phyloP scores from a whole-genome alignment of 2,797 vertebrate genomes.

The Glyptemys insculpta region DNA sequence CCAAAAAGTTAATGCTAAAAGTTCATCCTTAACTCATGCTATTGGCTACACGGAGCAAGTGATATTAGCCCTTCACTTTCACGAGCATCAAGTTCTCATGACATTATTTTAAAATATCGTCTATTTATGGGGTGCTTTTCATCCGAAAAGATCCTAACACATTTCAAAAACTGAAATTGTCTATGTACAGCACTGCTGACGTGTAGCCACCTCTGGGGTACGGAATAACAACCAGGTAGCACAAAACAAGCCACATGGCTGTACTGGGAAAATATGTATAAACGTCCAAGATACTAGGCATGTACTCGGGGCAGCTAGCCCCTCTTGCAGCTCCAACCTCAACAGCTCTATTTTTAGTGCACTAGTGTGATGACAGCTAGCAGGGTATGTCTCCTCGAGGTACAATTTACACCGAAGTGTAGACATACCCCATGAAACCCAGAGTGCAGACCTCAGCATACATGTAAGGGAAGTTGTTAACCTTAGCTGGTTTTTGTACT shows the following conservation, averaged over 20 bases:
- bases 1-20: too few species aligned
- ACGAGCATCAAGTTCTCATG: background rate
- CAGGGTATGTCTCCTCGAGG: background rate
- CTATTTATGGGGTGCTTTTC: background rate
- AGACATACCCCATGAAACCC: background rate
- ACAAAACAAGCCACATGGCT: background rate
- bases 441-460: background rate
- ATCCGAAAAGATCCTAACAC: background rate
- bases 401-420: background rate
- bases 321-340: background rate
- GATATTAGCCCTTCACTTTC: background rate
- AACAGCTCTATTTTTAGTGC: background rate
- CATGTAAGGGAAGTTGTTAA: constrained; percentile 15
- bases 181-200: background rate
- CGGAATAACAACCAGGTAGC: background rate
- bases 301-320: background rate
- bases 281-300: too few species aligned
- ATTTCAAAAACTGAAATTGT: background rate
- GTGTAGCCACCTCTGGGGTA: background rate
- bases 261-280: too few species aligned
- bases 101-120: background rate
- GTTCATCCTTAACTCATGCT: background rate
- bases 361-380: background rate
- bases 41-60: background rate
- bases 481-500: constrained; percentile 77